Base-by-base conservation (phyloP, 2,888 invertebrate genomes). In the Platycheirus rosarum region DNA sequence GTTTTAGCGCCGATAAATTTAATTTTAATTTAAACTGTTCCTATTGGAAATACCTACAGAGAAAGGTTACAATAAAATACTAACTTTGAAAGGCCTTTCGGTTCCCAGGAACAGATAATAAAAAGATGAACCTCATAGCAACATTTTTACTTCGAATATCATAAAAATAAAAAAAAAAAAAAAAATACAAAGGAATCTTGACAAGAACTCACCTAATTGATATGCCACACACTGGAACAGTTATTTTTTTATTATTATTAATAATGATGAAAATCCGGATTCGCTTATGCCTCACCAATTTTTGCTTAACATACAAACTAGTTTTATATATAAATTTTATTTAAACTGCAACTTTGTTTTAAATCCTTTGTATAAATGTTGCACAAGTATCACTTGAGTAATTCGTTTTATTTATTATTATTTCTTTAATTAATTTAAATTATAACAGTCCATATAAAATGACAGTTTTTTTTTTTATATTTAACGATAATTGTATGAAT, bases 191-290 rank as follows among this genome's bases (percentile, higher is more conserved):
- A n/a, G 0, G 16, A n/a, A 55, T 20, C n/a, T 53, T 40, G 29
- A 29, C 16, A 16, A 16, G 32, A 53, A 18, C 55, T 55, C 55
- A 55, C 55, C 55, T 55, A n/a, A n/a, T 37, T 37, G 37, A 37
- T 37, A n/a, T 13, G 13, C 37, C 18, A 37, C 35, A 9, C 37
- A 7, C 8, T n/a, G n/a, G n/a, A 37, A 55, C 23, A 40, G 35
- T 55, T 26, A 4, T 26, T 26, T 26, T 26, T 26, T 55, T 40
- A n/a, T n/a, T n/a, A n/a, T n/a, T n/a, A n/a, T n/a, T n/a, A n/a
- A 55, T 20, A 55, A 55, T 35, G 37, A 40, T 57, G 57, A 57
- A 57, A 57, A 40, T 57, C 57, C 57, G 57, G 57, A 40, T 40
- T 57, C n/a, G 40, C 23, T 23, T 26, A 35, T 13, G 57, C 40